Evolutionary conservation across 2,888 invertebrate genomes (phyloP).

Genomic region (Podotricha telesiphe): DNA sequence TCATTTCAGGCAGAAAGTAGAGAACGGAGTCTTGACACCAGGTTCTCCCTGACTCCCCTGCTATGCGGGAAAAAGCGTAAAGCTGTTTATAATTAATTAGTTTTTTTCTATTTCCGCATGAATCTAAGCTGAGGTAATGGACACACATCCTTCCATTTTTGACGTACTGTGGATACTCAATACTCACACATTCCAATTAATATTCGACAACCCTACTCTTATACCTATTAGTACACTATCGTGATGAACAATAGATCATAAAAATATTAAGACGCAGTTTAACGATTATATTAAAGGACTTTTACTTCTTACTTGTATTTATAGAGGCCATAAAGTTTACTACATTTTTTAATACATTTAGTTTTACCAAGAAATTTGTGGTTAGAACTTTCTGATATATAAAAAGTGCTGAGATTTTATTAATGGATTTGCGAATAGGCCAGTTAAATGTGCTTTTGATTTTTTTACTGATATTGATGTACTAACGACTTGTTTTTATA

Average conservation of each 20-base stretch:
- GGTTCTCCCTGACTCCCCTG: no score
- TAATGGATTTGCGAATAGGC: neutral
- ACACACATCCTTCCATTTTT: no score
- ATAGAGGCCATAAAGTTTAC: constrained; percentile 12
- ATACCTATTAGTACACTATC: constrained; percentile 43
- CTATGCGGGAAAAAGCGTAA: no score
- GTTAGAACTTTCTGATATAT: neutral
- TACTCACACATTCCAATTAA: neutral
- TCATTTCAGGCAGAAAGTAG: no score
- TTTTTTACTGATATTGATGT: no score
- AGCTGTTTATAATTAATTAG: no score
- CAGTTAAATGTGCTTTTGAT: neutral
- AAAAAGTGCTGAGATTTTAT: neutral
- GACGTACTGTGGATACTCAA: no score
- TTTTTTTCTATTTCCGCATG: no score
- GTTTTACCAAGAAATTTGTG: neutral
- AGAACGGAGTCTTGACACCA: no score
- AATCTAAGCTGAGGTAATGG: no score
- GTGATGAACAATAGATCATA: constrained; percentile 45
- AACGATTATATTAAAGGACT: constrained; percentile 30
- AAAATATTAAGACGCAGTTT: constrained; percentile 39
- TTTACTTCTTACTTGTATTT: constrained; percentile 8
- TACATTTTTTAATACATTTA: constrained; percentile 2
- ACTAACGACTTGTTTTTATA: no score
- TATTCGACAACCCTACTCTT: constrained; percentile 38